Conservation (phyloP, 2,888 invertebrate species). For the Drosophila helvetica region DNA sequence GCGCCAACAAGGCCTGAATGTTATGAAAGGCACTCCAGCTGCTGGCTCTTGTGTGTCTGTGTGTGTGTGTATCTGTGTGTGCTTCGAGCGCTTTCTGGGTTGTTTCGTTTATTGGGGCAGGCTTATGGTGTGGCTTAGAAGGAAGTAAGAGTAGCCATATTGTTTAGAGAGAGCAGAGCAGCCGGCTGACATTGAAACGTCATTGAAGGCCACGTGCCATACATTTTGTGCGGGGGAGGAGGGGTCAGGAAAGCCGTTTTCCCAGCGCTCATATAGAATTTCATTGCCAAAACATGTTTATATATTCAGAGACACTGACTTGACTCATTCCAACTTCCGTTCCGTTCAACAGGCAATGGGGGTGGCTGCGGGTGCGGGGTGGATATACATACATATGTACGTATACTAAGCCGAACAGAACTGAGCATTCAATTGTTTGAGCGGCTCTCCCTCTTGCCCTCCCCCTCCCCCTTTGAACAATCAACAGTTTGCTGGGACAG, state of each 20-base stretch:
- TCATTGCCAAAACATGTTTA: constrained; percentile 60
- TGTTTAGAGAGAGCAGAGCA: constrained; percentile 9
- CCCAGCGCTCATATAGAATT: constrained; percentile 45
- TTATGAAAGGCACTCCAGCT: background rate
- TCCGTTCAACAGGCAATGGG: constrained; percentile 28
- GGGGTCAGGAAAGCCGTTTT: constrained; percentile 22
- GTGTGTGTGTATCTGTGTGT: background rate
- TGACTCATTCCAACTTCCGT: constrained; percentile 59
- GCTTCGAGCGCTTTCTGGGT: background rate
- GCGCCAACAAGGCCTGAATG: constrained; percentile 29
- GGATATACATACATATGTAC: background rate
- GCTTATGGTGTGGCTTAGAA: constrained; percentile 50
- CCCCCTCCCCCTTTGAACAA: constrained; percentile 24
- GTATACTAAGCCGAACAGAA: constrained; percentile 21
- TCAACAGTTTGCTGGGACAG: constrained; percentile 47
- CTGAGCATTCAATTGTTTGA: constrained; percentile 43
- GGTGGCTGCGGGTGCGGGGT: background rate
- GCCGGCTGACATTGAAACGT: constrained; percentile 70
- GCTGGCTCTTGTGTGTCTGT: background rate
- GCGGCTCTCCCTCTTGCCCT: constrained; percentile 11
- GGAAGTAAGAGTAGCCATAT: background rate
- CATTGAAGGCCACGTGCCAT: constrained; percentile 71
- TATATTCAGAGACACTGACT: constrained; percentile 34
- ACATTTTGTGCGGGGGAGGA: constrained; percentile 33
- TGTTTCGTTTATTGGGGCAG: constrained; percentile 52